Conservation (phyloP, 2,888 invertebrate species). For the Lycophotia porphyrea region DNA sequence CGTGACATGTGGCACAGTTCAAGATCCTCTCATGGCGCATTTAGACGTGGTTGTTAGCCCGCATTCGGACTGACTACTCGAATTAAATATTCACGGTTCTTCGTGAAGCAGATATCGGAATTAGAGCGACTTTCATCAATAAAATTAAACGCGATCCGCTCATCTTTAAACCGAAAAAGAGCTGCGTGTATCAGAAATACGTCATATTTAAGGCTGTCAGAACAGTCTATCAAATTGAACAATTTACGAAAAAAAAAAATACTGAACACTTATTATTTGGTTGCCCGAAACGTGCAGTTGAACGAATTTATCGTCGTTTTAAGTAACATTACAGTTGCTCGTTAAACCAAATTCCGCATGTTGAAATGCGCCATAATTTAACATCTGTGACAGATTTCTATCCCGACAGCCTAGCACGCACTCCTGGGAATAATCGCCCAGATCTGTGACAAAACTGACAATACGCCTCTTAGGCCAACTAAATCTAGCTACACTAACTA, state of each 20-base stretch:
- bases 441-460: background rate
- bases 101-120: background rate
- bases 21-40: background rate
- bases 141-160: background rate
- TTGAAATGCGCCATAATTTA: background rate
- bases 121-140: background rate
- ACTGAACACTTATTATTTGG: background rate
- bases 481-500: slow-evolving; percentile 40
- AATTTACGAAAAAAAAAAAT: background rate
- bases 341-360: background rate
- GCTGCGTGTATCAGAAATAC: no score
- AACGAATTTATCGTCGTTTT: background rate
- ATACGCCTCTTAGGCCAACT: slow-evolving; percentile 23
- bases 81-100: background rate
- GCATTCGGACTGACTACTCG: no score
- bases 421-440: background rate
- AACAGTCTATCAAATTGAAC: background rate
- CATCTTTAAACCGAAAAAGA: background rate
- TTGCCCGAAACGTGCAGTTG: background rate
- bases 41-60: background rate
- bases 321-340: background rate
- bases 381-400: background rate
- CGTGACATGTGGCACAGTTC: background rate
- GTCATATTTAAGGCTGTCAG: background rate
- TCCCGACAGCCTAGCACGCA: background rate